Evolutionary conservation across 53 echinoderm and acorn worm genomes (phyloP).

Genomic region (Arbacia lixula): DNA sequence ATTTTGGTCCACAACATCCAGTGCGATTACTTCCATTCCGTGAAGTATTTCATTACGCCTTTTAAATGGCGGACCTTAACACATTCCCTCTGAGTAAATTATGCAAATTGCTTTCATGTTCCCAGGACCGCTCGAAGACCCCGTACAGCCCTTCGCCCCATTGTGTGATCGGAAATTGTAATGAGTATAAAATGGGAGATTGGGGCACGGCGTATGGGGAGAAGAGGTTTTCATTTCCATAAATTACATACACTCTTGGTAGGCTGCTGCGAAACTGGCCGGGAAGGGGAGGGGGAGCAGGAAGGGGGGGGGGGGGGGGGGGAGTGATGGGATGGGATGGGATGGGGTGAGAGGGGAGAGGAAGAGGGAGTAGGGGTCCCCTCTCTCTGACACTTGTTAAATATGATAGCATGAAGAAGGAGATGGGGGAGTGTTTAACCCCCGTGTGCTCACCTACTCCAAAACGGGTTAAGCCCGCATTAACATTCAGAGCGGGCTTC

Average conservation of each 20-base stretch:
- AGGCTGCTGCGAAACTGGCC: neutral
- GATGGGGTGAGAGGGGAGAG: too few species aligned
- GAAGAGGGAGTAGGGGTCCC: neutral
- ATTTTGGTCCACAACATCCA: too few species aligned
- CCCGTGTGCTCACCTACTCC: neutral
- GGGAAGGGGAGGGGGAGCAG: too few species aligned
- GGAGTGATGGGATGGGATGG: too few species aligned
- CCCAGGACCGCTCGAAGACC: constrained; percentile 9
- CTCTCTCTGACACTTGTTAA: constrained; percentile 24
- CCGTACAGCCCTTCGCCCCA: constrained; percentile 15
- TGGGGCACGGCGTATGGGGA: neutral
- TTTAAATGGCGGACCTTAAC: neutral
- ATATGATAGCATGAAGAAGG: too few species aligned
- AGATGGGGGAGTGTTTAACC: constrained; percentile 18
- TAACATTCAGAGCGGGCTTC: constrained; percentile 8
- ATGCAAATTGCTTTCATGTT: constrained; percentile 47
- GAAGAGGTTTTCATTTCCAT: constrained; percentile 2
- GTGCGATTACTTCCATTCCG: too few species aligned
- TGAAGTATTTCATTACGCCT: neutral
- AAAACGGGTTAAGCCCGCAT: constrained; percentile 17
- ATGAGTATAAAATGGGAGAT: constrained; percentile 28
- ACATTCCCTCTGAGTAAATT: neutral
- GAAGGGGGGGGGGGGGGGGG: too few species aligned
- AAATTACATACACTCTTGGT: neutral
- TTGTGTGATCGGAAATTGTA: constrained; percentile 52